Conservation (phyloP, 2,113 vertebrate genomes). For the Periophthalmus modestus region DNA sequence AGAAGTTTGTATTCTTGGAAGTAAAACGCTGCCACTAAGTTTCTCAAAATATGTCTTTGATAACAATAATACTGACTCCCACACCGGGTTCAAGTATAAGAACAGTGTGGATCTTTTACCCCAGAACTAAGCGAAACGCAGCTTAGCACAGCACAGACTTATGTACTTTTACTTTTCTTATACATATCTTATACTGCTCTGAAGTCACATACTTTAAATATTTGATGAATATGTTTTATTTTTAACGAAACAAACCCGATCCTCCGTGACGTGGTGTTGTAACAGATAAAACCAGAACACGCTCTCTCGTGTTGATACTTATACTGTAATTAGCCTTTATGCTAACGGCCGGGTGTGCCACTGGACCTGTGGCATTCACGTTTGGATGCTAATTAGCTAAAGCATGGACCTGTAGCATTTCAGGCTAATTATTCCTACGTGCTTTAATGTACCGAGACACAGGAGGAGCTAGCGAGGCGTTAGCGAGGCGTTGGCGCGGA, state of each 20-base stretch:
- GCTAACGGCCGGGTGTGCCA: slow-evolving; percentile 18
- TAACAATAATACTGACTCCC: neutral
- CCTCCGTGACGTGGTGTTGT: no score
- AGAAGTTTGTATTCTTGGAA: no score
- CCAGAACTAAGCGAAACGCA: neutral
- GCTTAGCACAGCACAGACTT: no score
- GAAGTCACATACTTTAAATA: no score
- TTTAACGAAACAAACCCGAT: neutral
- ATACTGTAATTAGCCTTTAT: slow-evolving; percentile 30
- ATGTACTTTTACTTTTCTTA: no score
- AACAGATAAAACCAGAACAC: neutral
- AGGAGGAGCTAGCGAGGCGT: neutral
- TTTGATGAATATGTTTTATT: neutral
- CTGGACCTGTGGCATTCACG: slow-evolving; percentile 32
- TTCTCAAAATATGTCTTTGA: no score
- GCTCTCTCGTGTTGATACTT: neutral
- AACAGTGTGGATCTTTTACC: neutral
- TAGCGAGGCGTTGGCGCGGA: neutral
- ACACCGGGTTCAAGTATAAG: neutral
- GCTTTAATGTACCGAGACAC: slow-evolving; percentile 27
- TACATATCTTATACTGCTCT: no score
- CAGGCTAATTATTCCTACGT: slow-evolving; percentile 40
- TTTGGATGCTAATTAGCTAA: slow-evolving; percentile 26
- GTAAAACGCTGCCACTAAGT: no score
- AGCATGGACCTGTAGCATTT: slow-evolving; percentile 35